These are phyloP conservation scores for Danio tinwini DNA, from an alignment of 2,797 vertebrate species.

Conservation along the genomic window DNA sequence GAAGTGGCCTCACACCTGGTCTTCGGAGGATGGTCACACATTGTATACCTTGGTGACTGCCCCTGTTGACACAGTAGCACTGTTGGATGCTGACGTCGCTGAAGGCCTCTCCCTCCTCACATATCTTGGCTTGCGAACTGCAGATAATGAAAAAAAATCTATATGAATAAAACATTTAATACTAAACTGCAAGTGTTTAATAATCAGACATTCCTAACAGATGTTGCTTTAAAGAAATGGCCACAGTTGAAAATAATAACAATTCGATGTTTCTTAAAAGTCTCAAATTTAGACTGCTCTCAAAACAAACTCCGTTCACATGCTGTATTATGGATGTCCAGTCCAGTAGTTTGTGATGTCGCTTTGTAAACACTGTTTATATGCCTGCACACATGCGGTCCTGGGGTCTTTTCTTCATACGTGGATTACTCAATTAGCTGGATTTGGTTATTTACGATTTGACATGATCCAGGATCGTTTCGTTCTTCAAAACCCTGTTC, in stretches of 20 bases:
- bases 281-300: too few species aligned
- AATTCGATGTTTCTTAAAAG: too few species aligned
- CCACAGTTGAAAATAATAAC: not conserved
- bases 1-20: not conserved
- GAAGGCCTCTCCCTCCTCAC: conserved; percentile 86
- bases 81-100: conserved; percentile 64
- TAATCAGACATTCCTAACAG: not conserved
- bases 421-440: too few species aligned
- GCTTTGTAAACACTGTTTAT: too few species aligned
- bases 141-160: conserved; percentile 47
- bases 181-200: not conserved
- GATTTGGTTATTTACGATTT: too few species aligned
- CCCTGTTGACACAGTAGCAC: conserved; percentile 73
- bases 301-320: too few species aligned
- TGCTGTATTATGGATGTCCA: too few species aligned
- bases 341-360: too few species aligned
- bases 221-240: not conserved
- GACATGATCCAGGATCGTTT: too few species aligned
- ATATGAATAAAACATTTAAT: not conserved
- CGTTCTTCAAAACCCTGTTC: too few species aligned
- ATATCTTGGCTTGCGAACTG: conserved; percentile 92
- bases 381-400: too few species aligned
- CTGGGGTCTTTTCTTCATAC: too few species aligned
- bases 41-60: conserved; percentile 83
- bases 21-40: conserved; percentile 70